Conservation (phyloP, 2,797 vertebrate species). For the Sylvia borin region DNA sequence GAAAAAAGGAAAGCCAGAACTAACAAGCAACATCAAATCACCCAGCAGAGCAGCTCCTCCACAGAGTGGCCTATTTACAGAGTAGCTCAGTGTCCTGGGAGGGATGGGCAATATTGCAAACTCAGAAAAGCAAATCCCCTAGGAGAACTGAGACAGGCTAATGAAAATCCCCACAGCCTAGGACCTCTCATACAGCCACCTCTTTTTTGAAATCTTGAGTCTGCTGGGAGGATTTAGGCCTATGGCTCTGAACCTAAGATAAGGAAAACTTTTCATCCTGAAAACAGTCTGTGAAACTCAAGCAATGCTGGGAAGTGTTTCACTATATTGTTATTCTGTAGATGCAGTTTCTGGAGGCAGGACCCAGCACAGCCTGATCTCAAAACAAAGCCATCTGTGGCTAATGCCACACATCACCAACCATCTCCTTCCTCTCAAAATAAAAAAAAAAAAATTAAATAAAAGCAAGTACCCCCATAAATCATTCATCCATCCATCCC, state of each 20-base stretch:
- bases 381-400: constrained; percentile 5
- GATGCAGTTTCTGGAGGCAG: not conserved
- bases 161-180: not conserved
- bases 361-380: not conserved
- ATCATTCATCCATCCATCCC: constrained; percentile 11
- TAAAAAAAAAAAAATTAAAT: not conserved
- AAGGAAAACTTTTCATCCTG: not conserved
- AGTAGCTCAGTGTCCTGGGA: not conserved
- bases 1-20: not conserved
- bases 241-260: not conserved
- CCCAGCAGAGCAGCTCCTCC: constrained; percentile 5
- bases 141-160: not conserved
- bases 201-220: not conserved
- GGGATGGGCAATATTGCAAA: not conserved
- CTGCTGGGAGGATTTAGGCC: not conserved
- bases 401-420: not conserved
- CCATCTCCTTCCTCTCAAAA: not conserved
- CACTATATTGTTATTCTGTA: not conserved
- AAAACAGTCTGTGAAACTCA: not conserved
- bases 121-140: not conserved
- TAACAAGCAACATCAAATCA: not conserved
- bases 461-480: constrained; percentile 1
- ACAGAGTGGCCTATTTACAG: not conserved
- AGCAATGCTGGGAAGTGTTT: not conserved
- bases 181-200: not conserved